Base-by-base conservation (phyloP, 2,888 invertebrate species). In the Agrochola lota region DNA sequence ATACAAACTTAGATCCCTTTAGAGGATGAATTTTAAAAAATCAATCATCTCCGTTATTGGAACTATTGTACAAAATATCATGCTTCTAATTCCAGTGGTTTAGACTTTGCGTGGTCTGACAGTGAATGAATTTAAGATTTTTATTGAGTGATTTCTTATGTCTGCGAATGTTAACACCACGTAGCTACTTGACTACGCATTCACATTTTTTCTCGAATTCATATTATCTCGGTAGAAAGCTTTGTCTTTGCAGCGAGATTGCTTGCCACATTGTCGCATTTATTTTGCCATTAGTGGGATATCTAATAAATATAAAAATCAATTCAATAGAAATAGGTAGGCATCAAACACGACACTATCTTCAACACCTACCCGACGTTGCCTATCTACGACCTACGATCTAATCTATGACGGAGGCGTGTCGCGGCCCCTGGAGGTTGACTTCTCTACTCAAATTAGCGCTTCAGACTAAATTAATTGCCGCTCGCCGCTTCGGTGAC, bases 381-480 rank as follows among this genome's bases (percentile, higher is more conserved):
- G 71, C 78, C 67, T 83, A 81, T 90, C 90, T 89, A 77, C 80
- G 57, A n/a, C 17, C 35, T 77, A 52, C 62, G 75, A 76, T 83
- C 81, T 91, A 87, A 85, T 92, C 91, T 90, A 85, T 86, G 86
- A 60, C 62, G 43, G n/a, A 43, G 78, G 57, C 68, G 74, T 64
- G 78, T 70, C 63, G 67, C 73, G 79, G 76, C 63, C 40, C 84
- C 77, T 70, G 78, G 85, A 85, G 88, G 89, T 88, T 91, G 92
- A 93, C 93, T 93, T 92, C 91, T 91, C 91, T 90, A 89, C 92
- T 92, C 92, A 91, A 95, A 95, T 95, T 94, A 95, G 95, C 94
- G 93, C 94, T 93, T 92, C 93, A 94, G 95, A 95, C 94, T 91
- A 94, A 93, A 94, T 94, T 94, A 95, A 95, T 95, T 94, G 94